Conservation (phyloP, 2,797 vertebrate genomes). For the Poecilia gillii region DNA sequence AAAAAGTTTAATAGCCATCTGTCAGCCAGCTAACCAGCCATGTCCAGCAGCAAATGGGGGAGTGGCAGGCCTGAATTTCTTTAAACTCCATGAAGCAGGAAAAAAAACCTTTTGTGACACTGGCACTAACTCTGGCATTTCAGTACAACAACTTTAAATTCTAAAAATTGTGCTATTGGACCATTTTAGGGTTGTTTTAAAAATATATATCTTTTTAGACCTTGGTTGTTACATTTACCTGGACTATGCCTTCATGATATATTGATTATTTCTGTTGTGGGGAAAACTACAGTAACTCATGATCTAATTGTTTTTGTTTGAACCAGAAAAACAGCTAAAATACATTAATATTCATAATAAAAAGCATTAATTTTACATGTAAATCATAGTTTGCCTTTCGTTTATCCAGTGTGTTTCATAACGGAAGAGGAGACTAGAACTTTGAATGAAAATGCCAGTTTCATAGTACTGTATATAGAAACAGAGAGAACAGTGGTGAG, state of each 20-base stretch:
- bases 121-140: background rate
- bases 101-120: background rate
- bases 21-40: background rate
- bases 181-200: background rate
- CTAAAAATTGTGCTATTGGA: background rate
- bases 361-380: background rate
- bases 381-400: background rate
- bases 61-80: background rate
- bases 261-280: background rate
- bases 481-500: background rate
- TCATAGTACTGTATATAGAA: background rate
- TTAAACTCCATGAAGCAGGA: background rate
- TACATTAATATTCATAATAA: background rate
- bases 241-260: background rate
- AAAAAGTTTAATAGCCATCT: background rate
- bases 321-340: background rate
- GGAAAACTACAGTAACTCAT: background rate
- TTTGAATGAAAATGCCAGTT: background rate
- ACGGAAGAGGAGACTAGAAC: background rate
- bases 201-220: rapidly evolving
- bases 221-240: no score
- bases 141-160: background rate
- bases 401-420: background rate
- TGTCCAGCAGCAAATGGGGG: background rate
- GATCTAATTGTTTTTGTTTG: background rate